Evolutionary conservation across 2,797 vertebrate species (phyloP).

Genomic region (Microctenopoma lineatum): DNA sequence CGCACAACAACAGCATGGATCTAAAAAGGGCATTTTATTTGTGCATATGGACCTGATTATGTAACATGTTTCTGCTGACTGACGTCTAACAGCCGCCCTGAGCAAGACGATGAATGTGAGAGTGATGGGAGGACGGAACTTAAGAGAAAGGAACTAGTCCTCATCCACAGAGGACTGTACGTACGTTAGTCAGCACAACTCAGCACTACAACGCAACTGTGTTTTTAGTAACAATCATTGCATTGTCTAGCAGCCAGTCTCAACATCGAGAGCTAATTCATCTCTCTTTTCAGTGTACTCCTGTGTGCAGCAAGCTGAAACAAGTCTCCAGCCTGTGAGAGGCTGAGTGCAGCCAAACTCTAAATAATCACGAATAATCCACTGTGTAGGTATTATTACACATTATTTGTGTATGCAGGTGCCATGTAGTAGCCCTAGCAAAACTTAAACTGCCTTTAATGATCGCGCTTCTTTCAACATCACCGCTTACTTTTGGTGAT

Average conservation of each 20-base stretch:
- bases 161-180: neutral
- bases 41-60: neutral
- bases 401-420: too few relatives aligned
- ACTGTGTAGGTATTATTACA: too few relatives aligned
- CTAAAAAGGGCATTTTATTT: neutral
- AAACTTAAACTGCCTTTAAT: too few relatives aligned
- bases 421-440: too few relatives aligned
- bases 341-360: neutral
- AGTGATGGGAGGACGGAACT: conserved; percentile 12
- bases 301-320: conserved; percentile 42
- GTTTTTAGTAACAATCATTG: conserved; percentile 41
- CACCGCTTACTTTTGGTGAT: too few relatives aligned
- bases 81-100: conserved; percentile 27
- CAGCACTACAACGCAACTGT: conserved; percentile 15
- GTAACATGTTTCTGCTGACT: conserved; percentile 1
- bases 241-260: conserved; percentile 50
- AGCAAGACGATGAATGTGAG: conserved; percentile 26
- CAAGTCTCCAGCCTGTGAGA: conserved; percentile 17
- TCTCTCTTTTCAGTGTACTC: conserved; percentile 19
- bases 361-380: neutral
- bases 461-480: too few relatives aligned
- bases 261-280: conserved; percentile 45
- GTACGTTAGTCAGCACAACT: conserved; percentile 12
- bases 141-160: conserved; percentile 4
- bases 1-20: neutral